Percentiles rank a stretch among this genome's conserved stretches.
Conservation (phyloP, 2,888 invertebrate species). For the Drosophila demipolita region DNA sequence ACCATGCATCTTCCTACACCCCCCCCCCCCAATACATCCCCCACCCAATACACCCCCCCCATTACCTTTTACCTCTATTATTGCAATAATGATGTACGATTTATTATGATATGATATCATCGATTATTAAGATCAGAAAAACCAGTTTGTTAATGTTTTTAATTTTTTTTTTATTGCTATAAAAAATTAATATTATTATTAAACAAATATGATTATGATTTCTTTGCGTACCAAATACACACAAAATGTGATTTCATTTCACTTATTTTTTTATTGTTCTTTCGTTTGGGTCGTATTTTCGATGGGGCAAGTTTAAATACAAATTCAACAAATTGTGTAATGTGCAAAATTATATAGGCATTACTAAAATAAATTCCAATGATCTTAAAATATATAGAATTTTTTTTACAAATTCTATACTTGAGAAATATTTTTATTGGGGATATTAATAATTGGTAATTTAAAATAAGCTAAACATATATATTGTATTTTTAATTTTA, state of each 20-base stretch:
- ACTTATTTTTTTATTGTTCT: conserved; percentile 9
- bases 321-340: neutral
- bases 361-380: neutral
- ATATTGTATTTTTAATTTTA: neutral
- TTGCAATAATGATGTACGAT: conserved; percentile 48
- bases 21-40: neutral
- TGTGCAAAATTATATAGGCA: neutral
- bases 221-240: conserved; percentile 78
- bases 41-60: too few relatives aligned
- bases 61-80: conserved; percentile 14
- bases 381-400: neutral
- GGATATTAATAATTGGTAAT: neutral
- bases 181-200: conserved; percentile 35
- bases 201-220: conserved; percentile 53
- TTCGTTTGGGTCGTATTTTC: conserved; percentile 4
- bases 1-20: conserved; percentile 15
- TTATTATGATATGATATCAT: conserved; percentile 26
- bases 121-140: conserved; percentile 29
- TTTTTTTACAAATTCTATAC: neutral
- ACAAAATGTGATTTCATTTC: conserved; percentile 73
- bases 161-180: conserved; percentile 35
- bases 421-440: neutral
- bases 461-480: neutral
- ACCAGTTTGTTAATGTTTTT: conserved; percentile 62
- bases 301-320: neutral